Evolutionary conservation across 2,797 vertebrate species (phyloP), one percentile per base, ranked within the genome.

Genomic region (Emys orbicularis): DNA sequence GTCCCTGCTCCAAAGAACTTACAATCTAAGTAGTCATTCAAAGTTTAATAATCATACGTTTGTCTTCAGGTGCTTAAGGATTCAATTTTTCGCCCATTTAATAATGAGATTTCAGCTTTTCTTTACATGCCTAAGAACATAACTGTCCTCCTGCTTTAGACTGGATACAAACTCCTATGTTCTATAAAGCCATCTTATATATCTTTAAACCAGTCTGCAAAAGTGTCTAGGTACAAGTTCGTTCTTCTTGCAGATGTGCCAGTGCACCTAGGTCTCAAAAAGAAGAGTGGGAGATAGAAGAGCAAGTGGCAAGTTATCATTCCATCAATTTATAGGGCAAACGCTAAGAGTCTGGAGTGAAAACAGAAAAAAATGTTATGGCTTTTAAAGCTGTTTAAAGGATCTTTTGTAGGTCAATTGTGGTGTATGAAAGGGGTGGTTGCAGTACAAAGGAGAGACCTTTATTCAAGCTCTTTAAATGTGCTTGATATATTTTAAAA

Each of bases 401-500:
- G 44, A 92, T 97, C 90, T 96, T 94, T 96, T 90, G 52, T 97
- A 95, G 94, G 91, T 95, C 94, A 96, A 13, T 74, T 83, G 72
- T 81, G 90, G 92, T 88, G 37, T 89, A 91, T 90, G 82, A 93
- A 92, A 82, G 95, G 86, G 86, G 94, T 93, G 94, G 57, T 87
- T 85, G 80, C 79, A 85, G 86, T 95, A 92, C 54, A 93, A 93
- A 96, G 91, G 80, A 93, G 52, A 94, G 93, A 95, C 94, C 89
- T 96, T 97, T 97, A 93, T 90, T 96, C 84, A 87, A 89, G 94
- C 94, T 97, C 94, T 97, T 97, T 96, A 96, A 97, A 96, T 88
- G 74, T 15, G 88, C 57, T 94, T 94, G 93, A 79, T 94, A 88
- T 96, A 37, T 96, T 96, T 79, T 95, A 94, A 97, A 97, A 82